Evolutionary conservation across 2,888 invertebrate genomes (phyloP).

Genomic region (Nipponacmea schrenckii): DNA sequence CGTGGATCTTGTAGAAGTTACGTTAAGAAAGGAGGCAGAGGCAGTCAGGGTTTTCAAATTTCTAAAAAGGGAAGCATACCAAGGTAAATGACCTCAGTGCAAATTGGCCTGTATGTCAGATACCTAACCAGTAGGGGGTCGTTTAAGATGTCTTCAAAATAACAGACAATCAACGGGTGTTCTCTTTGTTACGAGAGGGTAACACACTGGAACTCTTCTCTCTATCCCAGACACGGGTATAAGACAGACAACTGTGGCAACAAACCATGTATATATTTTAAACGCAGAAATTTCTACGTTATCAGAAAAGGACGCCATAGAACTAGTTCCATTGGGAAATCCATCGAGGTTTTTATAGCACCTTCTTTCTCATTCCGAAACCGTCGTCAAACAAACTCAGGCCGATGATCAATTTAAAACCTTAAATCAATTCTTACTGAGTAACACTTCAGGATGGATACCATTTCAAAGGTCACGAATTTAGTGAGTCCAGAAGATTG

Average conservation of each 20-base stretch:
- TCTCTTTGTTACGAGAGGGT: conserved; percentile 23
- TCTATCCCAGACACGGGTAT: conserved; percentile 21
- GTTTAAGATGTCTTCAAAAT: conserved; percentile 28
- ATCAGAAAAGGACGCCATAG: conserved; percentile 25
- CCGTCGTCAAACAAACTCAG: conserved; percentile 2
- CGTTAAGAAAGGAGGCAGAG: too few species aligned
- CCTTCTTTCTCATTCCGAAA: conserved; percentile 30
- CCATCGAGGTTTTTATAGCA: conserved; percentile 32
- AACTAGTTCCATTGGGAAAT: conserved; percentile 20
- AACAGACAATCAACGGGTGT: conserved; percentile 29
- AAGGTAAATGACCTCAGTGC: too few species aligned
- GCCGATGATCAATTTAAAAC: conserved; percentile 28
- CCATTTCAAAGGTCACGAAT: conserved; percentile 27
- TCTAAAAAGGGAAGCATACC: too few species aligned
- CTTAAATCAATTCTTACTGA: conserved; percentile 32
- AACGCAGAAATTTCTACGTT: conserved; percentile 20
- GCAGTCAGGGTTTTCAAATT: too few species aligned
- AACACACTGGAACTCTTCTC: conserved; percentile 29
- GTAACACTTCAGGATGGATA: conserved; percentile 35
- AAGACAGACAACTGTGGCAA: conserved; percentile 11
- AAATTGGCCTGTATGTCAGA: conserved; percentile 13
- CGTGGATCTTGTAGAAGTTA: too few species aligned
- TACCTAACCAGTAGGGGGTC: conserved; percentile 32
- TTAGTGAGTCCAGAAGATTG: conserved; percentile 28
- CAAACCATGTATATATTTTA: conserved; percentile 12